These are phyloP conservation scores for Eupithecia tripunctaria DNA, from an alignment of 2,888 invertebrate species.

Conservation along the genomic window DNA sequence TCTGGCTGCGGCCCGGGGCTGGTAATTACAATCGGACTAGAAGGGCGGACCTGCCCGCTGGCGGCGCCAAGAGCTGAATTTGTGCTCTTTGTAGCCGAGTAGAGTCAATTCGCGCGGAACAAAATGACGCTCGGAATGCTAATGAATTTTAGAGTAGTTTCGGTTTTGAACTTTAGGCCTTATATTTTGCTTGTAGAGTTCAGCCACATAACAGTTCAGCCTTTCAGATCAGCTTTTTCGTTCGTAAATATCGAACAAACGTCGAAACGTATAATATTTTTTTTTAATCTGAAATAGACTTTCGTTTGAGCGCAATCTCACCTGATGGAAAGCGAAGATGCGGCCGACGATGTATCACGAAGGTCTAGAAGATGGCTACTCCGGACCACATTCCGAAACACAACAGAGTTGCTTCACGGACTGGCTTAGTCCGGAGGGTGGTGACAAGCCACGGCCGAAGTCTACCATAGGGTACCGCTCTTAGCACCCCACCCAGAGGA, in stretches of 20 bases:
- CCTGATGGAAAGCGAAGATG: too few relatives aligned
- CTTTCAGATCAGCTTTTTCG: background rate
- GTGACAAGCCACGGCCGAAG: too few relatives aligned
- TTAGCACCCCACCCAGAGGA: too few relatives aligned
- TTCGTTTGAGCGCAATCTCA: too few relatives aligned
- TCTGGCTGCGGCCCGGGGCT: conserved; percentile 40
- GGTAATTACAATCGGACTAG: conserved; percentile 57
- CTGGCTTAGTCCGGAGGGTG: too few relatives aligned
- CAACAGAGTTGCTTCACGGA: too few relatives aligned
- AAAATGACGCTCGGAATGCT: conserved; percentile 1
- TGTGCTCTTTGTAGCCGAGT: conserved; percentile 24
- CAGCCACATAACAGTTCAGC: background rate
- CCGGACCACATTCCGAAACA: too few relatives aligned
- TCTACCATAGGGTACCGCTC: too few relatives aligned
- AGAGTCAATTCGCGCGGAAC: background rate
- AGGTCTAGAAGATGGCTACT: too few relatives aligned
- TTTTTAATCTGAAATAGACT: too few relatives aligned
- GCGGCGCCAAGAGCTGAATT: conserved; percentile 37
- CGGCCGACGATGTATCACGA: too few relatives aligned
- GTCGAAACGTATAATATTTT: too few relatives aligned
- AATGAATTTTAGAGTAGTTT: background rate
- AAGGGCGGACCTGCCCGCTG: conserved; percentile 49
- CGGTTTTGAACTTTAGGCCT: background rate
- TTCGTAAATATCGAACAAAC: background rate
- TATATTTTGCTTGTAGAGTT: background rate